Base-by-base conservation (phyloP, 1,140 invertebrate species). In the Trachelipus rathkii region DNA sequence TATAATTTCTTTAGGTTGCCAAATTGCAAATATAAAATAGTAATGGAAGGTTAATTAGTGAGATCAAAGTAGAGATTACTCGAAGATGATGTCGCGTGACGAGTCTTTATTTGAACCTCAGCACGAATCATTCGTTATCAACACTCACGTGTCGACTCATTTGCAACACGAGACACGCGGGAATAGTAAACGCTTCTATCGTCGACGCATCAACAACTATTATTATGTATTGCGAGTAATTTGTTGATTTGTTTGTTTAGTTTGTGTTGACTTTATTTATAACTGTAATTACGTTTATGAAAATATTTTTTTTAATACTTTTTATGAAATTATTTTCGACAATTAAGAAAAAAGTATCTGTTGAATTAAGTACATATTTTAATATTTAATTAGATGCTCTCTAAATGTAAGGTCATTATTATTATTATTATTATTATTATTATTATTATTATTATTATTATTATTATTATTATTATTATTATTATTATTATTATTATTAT, bases 41-140 rank as follows among this genome's bases (percentile, higher is more conserved):
- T 53, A 68, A 44, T 75, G 33, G 73, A 67, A 33, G 73, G 73
- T 6, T 0, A 75, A 44, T 67, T 53, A 7, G 60, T 75, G 19
- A 60, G 44, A 0, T 75, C 73, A 23, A 68, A 60, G 8, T 75
- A 53, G 73, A 21, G n/a, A 24, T 68, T 44, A 8, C 73, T 53
- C 6, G 9, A 67, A 24, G 45, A 75, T n/a, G 73, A 53, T 10
- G 68, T 44, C 3, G 73, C 5, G 73, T 75, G 21, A 44, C 73
- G 19, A 60, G 68, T 60, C 45, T 75, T 19, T 60, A 75, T 53
- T 33, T 75, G 43, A 75, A 43, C 43, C 73, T 75, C 19, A 75
- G 44, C 67, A 60, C 50, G 0, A 68, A 24, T 44, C 73, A 75
- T n/a, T 60, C 50, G 1, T 19, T 60, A 13, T 60, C 50, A 8